phyloP scores from a whole-genome alignment of 2,113 vertebrate species.

The Hystrix brachyura region DNA sequence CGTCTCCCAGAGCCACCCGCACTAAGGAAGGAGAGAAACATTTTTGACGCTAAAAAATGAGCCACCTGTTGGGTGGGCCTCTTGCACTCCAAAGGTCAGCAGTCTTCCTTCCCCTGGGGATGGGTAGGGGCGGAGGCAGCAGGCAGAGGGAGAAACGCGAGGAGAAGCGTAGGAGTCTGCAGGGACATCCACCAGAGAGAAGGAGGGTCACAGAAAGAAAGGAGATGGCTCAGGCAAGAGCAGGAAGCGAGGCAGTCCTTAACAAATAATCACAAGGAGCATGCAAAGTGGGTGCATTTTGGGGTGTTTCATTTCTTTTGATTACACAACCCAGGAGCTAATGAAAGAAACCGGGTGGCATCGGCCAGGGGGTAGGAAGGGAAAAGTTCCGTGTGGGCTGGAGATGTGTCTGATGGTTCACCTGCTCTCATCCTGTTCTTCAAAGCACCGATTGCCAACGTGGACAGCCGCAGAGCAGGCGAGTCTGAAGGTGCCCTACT shows the following conservation, averaged over 20 bases:
- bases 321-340: neutral
- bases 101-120: neutral
- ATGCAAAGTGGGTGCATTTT: neutral
- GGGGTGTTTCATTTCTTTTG: neutral
- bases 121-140: neutral
- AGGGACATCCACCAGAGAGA: neutral
- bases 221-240: neutral
- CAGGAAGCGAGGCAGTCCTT: neutral
- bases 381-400: neutral
- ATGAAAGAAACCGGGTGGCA: neutral
- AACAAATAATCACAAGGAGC: neutral
- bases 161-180: neutral
- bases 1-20: constrained; percentile 71
- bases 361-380: neutral
- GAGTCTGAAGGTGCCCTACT: fast-evolving
- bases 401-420: fast-evolving
- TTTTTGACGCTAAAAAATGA: neutral
- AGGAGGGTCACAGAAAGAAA: neutral
- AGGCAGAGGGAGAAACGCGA: neutral
- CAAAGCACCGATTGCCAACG: fast-evolving
- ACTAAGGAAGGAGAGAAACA: constrained; percentile 67
- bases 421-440: neutral
- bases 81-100: neutral
- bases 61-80: neutral
- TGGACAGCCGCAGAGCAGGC: fast-evolving